A percentile compares a stretch with the other conserved stretches of the same genome.
These are phyloP conservation scores for Epinephelus fuscoguttatus DNA, from an alignment of 2,113 vertebrate genomes.

Conservation along the genomic window DNA sequence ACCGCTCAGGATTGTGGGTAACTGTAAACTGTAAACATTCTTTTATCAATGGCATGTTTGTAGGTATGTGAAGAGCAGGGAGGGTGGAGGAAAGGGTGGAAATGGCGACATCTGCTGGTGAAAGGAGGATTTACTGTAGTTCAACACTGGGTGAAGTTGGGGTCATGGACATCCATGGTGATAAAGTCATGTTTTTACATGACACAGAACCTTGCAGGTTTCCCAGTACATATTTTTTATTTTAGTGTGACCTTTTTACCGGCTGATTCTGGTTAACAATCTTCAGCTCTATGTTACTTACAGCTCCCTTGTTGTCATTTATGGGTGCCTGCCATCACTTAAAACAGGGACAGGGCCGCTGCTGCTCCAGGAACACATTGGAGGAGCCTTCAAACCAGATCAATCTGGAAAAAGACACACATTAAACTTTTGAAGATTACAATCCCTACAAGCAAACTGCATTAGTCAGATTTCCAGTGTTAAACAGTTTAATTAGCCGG, in stretches of 20 bases:
- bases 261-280: background rate
- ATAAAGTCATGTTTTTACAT: background rate
- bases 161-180: background rate
- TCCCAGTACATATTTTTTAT: background rate
- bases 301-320: background rate
- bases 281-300: background rate
- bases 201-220: background rate
- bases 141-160: background rate
- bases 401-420: background rate
- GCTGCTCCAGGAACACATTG: background rate
- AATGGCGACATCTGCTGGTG: slow-evolving; percentile 78
- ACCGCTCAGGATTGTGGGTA: slow-evolving; percentile 66
- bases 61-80: slow-evolving; percentile 82
- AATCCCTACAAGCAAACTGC: background rate
- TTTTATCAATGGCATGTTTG: slow-evolving; percentile 81
- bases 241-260: background rate
- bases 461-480: too few species aligned
- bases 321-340: background rate
- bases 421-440: background rate
- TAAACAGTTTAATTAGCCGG: too few species aligned
- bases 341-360: background rate
- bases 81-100: slow-evolving; percentile 73
- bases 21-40: slow-evolving; percentile 70
- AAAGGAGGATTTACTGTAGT: background rate
- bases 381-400: background rate